These are phyloP conservation scores for Neodiprion virginianus DNA, from an alignment of 1,140 invertebrate species.

Conservation along the genomic window DNA sequence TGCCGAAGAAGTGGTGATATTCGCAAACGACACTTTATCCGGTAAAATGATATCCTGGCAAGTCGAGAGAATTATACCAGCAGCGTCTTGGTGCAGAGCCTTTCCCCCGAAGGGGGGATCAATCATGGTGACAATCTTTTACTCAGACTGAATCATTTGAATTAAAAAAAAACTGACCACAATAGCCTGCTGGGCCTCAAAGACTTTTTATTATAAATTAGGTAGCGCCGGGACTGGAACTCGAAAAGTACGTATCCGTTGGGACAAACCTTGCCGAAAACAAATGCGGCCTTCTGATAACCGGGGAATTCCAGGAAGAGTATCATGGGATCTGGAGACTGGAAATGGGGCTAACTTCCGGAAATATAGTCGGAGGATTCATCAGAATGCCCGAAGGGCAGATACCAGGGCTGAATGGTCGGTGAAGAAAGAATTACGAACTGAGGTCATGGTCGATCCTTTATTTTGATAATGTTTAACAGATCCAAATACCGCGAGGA, in stretches of 20 bases:
- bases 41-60: neutral
- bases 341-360: neutral
- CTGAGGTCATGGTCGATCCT: too few relatives aligned
- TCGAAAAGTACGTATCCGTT: neutral
- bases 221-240: neutral
- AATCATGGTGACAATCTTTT: neutral
- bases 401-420: neutral
- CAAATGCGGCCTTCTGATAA: neutral
- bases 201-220: neutral
- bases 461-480: too few relatives aligned
- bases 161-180: neutral
- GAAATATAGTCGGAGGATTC: neutral
- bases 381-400: neutral
- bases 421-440: neutral
- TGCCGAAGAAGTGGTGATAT: conserved; percentile 5
- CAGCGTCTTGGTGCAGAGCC: neutral
- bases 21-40: neutral
- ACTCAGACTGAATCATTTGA: neutral
- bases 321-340: neutral
- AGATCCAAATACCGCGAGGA: too few relatives aligned
- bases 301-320: neutral
- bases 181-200: neutral
- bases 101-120: neutral
- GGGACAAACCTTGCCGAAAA: neutral
- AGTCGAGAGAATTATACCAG: neutral